Evolutionary conservation across 2,113 vertebrate species (phyloP).

Genomic region (Euleptes europaea): DNA sequence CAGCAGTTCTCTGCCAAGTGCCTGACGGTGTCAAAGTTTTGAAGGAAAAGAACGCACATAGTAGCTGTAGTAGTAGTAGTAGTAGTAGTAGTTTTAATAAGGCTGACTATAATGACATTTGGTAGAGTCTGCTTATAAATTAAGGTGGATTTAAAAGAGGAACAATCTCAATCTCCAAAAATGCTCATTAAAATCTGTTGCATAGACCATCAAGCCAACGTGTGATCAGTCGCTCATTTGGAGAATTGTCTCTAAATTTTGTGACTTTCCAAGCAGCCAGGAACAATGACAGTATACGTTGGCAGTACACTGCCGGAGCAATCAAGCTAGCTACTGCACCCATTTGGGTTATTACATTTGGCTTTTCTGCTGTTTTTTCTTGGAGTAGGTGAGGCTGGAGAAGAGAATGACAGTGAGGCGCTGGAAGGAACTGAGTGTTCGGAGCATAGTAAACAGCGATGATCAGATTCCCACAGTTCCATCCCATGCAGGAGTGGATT

Average conservation of each 20-base stretch:
- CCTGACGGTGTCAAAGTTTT: not conserved
- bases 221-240: not conserved
- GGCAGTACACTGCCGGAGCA: not conserved
- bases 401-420: no score
- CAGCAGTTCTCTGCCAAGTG: not conserved
- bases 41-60: not conserved
- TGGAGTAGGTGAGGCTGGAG: no score
- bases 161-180: not conserved
- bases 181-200: not conserved
- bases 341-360: not conserved
- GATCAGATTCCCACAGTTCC: no score
- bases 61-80: no score
- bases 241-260: not conserved
- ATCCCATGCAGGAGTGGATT: no score
- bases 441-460: no score
- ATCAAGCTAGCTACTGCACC: not conserved
- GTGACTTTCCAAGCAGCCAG: not conserved
- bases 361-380: no score
- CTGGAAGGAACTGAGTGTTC: no score
- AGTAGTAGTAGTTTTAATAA: no score
- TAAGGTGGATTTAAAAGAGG: not conserved
- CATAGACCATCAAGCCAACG: not conserved
- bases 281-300: not conserved
- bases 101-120: not conserved
- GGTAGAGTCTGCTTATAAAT: not conserved